Conservation (phyloP, 2,888 invertebrate genomes). For the Nymphalis polychloros region DNA sequence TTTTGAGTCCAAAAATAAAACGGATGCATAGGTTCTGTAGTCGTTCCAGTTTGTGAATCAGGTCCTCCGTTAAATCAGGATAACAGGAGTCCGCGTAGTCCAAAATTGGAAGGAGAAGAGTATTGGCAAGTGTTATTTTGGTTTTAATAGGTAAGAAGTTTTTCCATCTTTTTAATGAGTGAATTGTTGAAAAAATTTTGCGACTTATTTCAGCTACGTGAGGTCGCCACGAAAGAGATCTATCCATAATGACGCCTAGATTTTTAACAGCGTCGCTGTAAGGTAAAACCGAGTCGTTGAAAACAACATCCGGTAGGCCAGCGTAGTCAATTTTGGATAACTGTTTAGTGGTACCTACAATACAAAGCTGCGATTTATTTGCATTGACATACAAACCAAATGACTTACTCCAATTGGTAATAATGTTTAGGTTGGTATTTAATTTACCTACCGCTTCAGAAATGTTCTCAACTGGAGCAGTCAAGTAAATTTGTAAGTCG, state of each 20-base stretch:
- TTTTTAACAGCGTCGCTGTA: constrained; percentile 1
- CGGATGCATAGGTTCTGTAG: too few species aligned
- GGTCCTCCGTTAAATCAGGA: too few species aligned
- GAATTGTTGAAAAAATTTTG: too few species aligned
- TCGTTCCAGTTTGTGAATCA: too few species aligned
- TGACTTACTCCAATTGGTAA: background rate
- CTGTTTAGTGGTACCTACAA: constrained; percentile 5
- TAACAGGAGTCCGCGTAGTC: too few species aligned
- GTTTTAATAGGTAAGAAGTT: too few species aligned
- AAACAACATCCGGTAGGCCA: background rate
- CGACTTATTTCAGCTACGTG: too few species aligned
- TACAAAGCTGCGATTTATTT: constrained; percentile 8
- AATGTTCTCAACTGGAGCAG: background rate
- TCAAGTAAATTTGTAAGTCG: constrained; percentile 16
- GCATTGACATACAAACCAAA: constrained; percentile 1
- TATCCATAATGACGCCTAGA: constrained; percentile 1
- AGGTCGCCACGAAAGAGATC: too few species aligned
- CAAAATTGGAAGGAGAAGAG: too few species aligned
- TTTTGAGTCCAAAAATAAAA: too few species aligned
- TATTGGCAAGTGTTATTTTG: too few species aligned
- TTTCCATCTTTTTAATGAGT: too few species aligned
- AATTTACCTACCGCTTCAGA: background rate
- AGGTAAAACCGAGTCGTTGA: background rate
- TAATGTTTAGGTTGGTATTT: background rate
- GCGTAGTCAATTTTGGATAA: background rate